These are phyloP conservation scores for Cosmorhoe ocellata DNA, from an alignment of 2,888 invertebrate genomes.

Conservation along the genomic window DNA sequence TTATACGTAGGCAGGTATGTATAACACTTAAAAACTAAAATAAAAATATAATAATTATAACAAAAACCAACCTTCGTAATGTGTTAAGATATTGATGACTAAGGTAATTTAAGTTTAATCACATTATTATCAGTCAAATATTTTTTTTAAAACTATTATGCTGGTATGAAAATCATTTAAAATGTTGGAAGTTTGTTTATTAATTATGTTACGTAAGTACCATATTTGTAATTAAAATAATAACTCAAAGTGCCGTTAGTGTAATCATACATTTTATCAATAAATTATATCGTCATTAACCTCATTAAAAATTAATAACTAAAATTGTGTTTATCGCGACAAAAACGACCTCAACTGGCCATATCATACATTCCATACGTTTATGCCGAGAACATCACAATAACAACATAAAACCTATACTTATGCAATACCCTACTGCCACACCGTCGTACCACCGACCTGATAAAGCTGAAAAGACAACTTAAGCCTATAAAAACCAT, in stretches of 20 bases:
- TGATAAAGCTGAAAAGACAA: slow-evolving; percentile 83
- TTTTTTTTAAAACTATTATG: too few species aligned
- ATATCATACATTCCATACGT: slow-evolving; percentile 77
- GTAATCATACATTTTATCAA: slow-evolving; percentile 18
- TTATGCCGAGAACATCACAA: slow-evolving; percentile 79
- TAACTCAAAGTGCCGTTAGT: slow-evolving; percentile 17
- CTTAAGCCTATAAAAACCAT: slow-evolving; percentile 82
- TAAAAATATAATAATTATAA: too few species aligned
- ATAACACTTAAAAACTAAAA: too few species aligned
- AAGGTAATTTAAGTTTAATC: too few species aligned
- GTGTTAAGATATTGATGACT: too few species aligned
- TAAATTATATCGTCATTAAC: slow-evolving; percentile 39
- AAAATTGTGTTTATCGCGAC: slow-evolving; percentile 62
- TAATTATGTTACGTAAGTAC: neutral
- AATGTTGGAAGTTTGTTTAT: too few species aligned
- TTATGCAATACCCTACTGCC: slow-evolving; percentile 81
- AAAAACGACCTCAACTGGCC: slow-evolving; percentile 68
- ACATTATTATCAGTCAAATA: too few species aligned
- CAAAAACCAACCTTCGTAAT: too few species aligned
- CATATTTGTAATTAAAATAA: slow-evolving; percentile 13
- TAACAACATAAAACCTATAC: slow-evolving; percentile 81
- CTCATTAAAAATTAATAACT: slow-evolving; percentile 63
- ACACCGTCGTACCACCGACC: slow-evolving; percentile 78
- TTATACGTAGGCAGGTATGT: too few species aligned
- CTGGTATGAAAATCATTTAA: too few species aligned